Base-by-base conservation (phyloP, 2,797 vertebrate species). In the Lateolabrax maculatus region DNA sequence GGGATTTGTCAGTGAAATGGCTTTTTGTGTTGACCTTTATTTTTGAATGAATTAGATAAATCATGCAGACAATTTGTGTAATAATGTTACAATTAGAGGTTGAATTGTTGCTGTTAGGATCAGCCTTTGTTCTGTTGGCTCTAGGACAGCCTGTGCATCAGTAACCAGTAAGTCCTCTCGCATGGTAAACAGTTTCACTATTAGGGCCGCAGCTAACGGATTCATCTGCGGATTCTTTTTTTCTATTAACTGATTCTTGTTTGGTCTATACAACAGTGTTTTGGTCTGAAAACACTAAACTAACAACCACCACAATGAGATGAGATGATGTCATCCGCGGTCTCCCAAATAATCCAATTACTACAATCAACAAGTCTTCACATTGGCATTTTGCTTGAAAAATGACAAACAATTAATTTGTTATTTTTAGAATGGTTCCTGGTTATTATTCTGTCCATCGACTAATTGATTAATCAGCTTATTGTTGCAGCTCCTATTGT, bases 41-140 rank as follows among this genome's bases (percentile, higher is more conserved):
- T 37, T 79, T 65, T 55, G 23, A 48, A 71, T 71, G 15, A 79
- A 56, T 69, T 0, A 29, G 72, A 53, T 69, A 27, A 78, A 58
- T 49, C 27, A 34, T 57, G n/a, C 21, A 51, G 3, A 55, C 12
- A 3, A 58, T 29, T 11, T 34, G 6, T 29, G 21, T 61, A 29
- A 34, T 69, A 34, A 61, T 68, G 29, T 8, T 66, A 18, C 23
- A 64, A 21, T 62, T 52, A 60, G 21, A 31, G 25, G 29, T 23
- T 80, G 2, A 60, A 43, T 70, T 56, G 46, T n/a, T 68, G 46
- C 7, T 27, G n/a, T 60, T 53, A 48, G 21, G 34, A 62, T 71
- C 34, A 48, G 12, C 16, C 18, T 63, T 49, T 55, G n/a, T 43
- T 62, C n/a, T 51, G 6, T 9, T 66, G 29, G 18, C 39, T 36